Base-by-base conservation (phyloP, 2,888 invertebrate genomes). In the Dryococelus australis region DNA sequence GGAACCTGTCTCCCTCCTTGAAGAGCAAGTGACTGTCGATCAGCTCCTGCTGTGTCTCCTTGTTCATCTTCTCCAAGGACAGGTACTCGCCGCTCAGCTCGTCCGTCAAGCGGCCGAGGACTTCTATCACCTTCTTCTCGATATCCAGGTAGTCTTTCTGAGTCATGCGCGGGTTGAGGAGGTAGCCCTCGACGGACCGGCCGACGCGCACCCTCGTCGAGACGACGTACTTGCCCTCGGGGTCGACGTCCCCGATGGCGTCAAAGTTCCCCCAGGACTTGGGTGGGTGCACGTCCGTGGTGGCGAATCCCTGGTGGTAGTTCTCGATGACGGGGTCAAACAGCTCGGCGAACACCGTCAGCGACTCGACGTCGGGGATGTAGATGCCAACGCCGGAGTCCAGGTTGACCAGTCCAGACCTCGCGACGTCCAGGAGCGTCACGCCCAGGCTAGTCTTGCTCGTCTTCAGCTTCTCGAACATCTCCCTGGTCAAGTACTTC, bases 301-400 rank as follows among this genome's bases (percentile, higher is more conserved):
- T 90, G 88, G 92, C 92, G 91, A 96, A 95, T 86, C 95, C 95
- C 80, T 92, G 92, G 91, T 96, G 96, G 92, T 96, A 96, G 90
- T 95, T 95, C 90, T 94, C 94, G 91, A 96, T 96, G 90, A 96
- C 93, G 28, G 95, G 94, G 92, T 96, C 94, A 92, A 96, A 96
- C 87, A 96, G 92, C 43, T 94, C 94, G 87, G 93, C 93, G 91
- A 96, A 96, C 78, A 94, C 92, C 53, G 92, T 92, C 92, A 96
- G 96, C n/a, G 95, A 93, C 90, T 96, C 95, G 5, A 95, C 94
- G 91, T 96, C 96, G 9, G 95, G 94, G 0, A 96, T 96, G 91
- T 96, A 96, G 85, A 95, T 91, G 84, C 96, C 96, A 84, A 95
- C 93, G 35, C 94, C 94, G 84, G 95, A 95, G 92, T 96, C 95